Conservation (phyloP, 2,888 invertebrate genomes). For the Mythimna vitellina region DNA sequence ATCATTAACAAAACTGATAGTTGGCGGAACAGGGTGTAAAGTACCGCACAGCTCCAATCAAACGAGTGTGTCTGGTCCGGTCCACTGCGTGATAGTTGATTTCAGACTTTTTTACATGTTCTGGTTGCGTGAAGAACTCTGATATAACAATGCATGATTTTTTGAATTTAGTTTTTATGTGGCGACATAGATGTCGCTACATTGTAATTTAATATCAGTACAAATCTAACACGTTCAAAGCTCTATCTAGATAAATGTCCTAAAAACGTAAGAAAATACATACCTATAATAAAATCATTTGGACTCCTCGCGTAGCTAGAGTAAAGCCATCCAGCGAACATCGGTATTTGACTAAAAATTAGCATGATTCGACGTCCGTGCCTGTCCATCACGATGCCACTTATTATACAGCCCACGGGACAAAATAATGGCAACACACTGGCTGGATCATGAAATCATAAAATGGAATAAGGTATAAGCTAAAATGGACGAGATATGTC, state of each 20-base stretch:
- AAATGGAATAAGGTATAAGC: background rate
- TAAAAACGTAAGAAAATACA: constrained; percentile 11
- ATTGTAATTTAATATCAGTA: background rate
- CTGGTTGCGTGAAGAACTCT: too few species aligned
- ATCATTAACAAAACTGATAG: too few species aligned
- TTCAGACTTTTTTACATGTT: too few species aligned
- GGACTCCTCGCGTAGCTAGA: constrained; percentile 87
- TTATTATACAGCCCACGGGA: constrained; percentile 91
- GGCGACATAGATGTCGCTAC: too few species aligned
- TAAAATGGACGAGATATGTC: background rate
- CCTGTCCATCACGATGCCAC: constrained; percentile 92
- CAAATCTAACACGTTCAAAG: background rate
- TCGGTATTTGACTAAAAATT: constrained; percentile 90
- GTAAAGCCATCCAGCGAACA: constrained; percentile 91
- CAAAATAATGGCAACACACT: constrained; percentile 90
- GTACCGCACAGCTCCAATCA: too few species aligned
- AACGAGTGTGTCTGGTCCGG: too few species aligned
- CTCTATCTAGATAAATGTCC: background rate
- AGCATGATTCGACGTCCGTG: constrained; percentile 91
- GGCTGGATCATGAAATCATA: constrained; percentile 79
- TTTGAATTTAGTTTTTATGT: too few species aligned
- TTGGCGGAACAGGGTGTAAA: too few species aligned
- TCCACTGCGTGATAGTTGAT: too few species aligned
- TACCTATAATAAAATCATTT: constrained; percentile 89
- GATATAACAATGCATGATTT: too few species aligned